Evolutionary conservation across 1,140 invertebrate genomes (phyloP).

Genomic region (Caenorhabditis tropicalis): DNA sequence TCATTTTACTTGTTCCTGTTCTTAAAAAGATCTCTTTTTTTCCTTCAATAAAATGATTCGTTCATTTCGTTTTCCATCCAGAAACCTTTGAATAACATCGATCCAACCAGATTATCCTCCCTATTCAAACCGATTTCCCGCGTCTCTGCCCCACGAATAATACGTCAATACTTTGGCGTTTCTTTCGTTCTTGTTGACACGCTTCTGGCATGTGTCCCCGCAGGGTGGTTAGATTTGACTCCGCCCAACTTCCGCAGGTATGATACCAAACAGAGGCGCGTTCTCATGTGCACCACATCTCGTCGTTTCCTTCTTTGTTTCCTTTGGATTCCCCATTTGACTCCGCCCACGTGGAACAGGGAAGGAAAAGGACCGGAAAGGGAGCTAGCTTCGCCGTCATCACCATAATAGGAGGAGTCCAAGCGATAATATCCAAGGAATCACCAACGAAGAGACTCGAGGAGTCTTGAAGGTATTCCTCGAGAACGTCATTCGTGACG

Average conservation of each 20-base stretch:
- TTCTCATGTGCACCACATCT: not conserved
- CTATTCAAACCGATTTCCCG: not conserved
- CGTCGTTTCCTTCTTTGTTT: not conserved
- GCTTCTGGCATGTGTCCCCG: not conserved
- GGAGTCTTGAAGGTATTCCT: constrained; percentile 75
- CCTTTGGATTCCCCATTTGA: not conserved
- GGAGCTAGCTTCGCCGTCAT: constrained; percentile 79
- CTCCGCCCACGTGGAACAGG: constrained; percentile 76
- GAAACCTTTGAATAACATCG: not conserved
- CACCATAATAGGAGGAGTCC: too few relatives aligned
- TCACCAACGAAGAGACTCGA: constrained; percentile 74
- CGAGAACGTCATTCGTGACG: constrained; percentile 83
- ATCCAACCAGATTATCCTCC: not conserved
- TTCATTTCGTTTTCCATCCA: too few relatives aligned
- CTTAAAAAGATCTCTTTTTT: not conserved
- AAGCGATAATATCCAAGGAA: constrained; percentile 81
- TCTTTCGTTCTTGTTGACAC: not conserved
- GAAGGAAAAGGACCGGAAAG: constrained; percentile 79
- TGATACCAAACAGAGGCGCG: too few relatives aligned
- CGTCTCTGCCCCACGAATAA: not conserved
- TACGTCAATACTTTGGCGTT: not conserved
- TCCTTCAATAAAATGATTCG: not conserved
- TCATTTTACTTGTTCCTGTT: not conserved
- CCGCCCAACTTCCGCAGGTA: not conserved
- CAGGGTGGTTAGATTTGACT: constrained; percentile 28